A percentile compares a stretch with the other conserved stretches of the same genome.
These are phyloP conservation scores for Epistrophe eligans DNA, from an alignment of 2,888 invertebrate species.

Conservation along the genomic window DNA sequence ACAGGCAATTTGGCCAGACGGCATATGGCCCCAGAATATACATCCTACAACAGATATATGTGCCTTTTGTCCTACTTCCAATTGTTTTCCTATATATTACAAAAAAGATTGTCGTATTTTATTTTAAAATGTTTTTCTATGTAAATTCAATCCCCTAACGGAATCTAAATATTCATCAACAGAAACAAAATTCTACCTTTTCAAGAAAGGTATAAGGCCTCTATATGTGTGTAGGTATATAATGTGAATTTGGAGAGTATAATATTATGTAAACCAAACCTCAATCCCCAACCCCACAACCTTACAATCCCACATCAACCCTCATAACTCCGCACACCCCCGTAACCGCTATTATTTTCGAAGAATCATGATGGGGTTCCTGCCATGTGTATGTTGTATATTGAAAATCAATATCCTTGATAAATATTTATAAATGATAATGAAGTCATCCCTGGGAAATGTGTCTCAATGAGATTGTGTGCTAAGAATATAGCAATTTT, in stretches of 20 bases:
- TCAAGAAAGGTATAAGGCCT: constrained; percentile 18
- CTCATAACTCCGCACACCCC: constrained; percentile 12
- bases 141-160: constrained; percentile 60
- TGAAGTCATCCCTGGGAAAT: constrained; percentile 70
- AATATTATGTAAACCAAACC: constrained; percentile 17
- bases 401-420: constrained; percentile 74
- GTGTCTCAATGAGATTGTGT: constrained; percentile 71
- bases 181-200: constrained; percentile 50
- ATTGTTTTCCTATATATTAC: constrained; percentile 57
- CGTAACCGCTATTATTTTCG: constrained; percentile 30
- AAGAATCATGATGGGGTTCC: constrained; percentile 33
- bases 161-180: constrained; percentile 38
- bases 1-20: constrained; percentile 68
- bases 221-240: background rate
- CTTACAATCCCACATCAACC: background rate
- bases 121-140: constrained; percentile 74
- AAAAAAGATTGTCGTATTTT: constrained; percentile 71
- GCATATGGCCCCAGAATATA: constrained; percentile 63
- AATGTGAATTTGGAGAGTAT: constrained; percentile 8
- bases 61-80: constrained; percentile 61
- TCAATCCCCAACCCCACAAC: background rate
- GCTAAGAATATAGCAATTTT: constrained; percentile 72
- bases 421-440: constrained; percentile 76
- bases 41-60: constrained; percentile 20
- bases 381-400: constrained; percentile 43